A percentile compares a stretch with the other conserved stretches of the same genome.
Evolutionary conservation across 2,888 invertebrate genomes (phyloP).

Genomic region (Drosophila anceps): DNA sequence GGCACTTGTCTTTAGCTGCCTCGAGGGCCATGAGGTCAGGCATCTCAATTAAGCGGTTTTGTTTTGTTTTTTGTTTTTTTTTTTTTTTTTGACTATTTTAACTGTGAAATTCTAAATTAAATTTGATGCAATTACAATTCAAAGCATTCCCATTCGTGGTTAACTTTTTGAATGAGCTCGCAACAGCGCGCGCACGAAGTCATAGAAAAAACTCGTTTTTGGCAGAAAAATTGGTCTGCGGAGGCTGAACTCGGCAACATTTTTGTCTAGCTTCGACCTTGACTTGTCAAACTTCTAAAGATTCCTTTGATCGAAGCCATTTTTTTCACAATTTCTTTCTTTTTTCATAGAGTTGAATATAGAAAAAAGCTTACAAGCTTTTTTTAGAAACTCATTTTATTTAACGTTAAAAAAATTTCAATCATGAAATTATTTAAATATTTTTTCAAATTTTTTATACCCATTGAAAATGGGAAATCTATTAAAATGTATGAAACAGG

Average conservation of each 20-base stretch:
- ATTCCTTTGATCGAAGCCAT: neutral
- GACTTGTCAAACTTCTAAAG: neutral
- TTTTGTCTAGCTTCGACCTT: neutral
- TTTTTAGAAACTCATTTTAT: no score
- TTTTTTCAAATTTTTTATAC: no score
- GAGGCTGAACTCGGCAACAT: no score
- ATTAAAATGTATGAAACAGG: no score
- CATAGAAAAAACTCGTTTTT: neutral
- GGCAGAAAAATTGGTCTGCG: neutral
- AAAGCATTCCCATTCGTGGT: neutral
- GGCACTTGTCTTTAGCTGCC: neutral
- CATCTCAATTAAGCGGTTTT: neutral
- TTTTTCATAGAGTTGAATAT: neutral
- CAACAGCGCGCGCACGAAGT: neutral
- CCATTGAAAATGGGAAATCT: no score
- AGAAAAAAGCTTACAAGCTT: neutral
- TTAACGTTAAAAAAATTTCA: no score
- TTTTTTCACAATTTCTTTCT: neutral
- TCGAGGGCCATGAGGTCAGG: neutral
- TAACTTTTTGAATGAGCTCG: neutral
- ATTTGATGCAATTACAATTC: conserved; percentile 6
- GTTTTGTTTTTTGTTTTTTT: neutral
- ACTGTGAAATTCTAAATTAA: conserved; percentile 37
- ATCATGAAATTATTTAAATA: no score
- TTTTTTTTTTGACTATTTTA: no score